Percentiles rank a stretch among this genome's conserved stretches.
phyloP scores from a whole-genome alignment of 2,888 invertebrate species.

The Phrixothrix hirtus region DNA sequence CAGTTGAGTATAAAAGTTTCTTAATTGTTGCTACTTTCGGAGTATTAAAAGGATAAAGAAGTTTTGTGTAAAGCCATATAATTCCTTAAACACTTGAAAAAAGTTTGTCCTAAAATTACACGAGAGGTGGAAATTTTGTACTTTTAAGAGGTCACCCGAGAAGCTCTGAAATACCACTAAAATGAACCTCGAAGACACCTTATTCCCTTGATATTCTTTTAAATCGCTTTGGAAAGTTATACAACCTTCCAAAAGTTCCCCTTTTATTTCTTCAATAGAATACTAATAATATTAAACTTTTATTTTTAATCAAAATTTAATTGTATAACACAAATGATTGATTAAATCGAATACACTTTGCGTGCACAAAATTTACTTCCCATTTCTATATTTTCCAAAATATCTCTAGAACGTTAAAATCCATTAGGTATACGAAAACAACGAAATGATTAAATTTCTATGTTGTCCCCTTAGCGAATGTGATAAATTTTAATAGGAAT shows the following conservation, averaged over 20 bases:
- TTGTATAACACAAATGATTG: too few relatives aligned
- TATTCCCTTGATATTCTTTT: constrained; percentile 2
- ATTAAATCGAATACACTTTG: too few relatives aligned
- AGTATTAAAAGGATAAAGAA: constrained; percentile 12
- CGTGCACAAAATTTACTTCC: too few relatives aligned
- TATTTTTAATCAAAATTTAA: neutral
- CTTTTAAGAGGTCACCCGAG: constrained; percentile 3
- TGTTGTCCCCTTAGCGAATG: too few relatives aligned
- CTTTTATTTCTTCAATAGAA: neutral
- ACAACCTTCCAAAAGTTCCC: neutral
- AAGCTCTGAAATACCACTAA: constrained; percentile 2
- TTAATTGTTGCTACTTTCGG: constrained; percentile 14
- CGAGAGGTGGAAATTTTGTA: constrained; percentile 6
- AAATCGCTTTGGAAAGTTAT: constrained; percentile 1
- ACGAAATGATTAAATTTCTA: too few relatives aligned
- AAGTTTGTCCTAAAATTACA: constrained; percentile 16
- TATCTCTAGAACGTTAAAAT: too few relatives aligned
- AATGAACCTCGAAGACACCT: constrained; percentile 3
- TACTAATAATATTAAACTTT: neutral
- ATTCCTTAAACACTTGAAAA: constrained; percentile 15
- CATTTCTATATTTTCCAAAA: too few relatives aligned
- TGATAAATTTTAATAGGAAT: too few relatives aligned
- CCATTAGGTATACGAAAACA: too few relatives aligned
- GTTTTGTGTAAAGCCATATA: constrained; percentile 13
- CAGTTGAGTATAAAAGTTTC: constrained; percentile 9